Evolutionary conservation across 2,888 invertebrate species (phyloP).

Genomic region (Cataglyphis altisquamis): DNA sequence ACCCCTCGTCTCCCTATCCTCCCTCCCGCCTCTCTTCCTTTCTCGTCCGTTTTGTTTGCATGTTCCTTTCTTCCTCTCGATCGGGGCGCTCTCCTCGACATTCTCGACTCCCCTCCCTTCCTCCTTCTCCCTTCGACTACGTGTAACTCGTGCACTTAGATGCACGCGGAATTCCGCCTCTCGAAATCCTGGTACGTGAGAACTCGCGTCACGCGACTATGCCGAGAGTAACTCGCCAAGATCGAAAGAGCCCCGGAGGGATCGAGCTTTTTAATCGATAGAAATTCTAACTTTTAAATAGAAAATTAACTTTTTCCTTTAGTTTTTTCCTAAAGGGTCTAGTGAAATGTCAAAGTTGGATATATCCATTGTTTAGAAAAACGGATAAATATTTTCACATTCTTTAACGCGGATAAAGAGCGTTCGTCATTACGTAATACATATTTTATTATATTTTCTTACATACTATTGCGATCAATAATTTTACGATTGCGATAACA

Average conservation of each 20-base stretch:
- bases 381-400: not conserved
- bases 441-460: not conserved
- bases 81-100: constrained; percentile 2
- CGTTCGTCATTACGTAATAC: not conserved
- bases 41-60: constrained; percentile 52
- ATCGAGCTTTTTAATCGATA: constrained; percentile 3
- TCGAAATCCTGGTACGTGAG: constrained; percentile 77
- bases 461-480: not conserved
- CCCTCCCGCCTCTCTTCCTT: not conserved
- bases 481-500: not conserved
- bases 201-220: constrained; percentile 69
- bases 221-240: constrained; percentile 33
- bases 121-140: constrained; percentile 58
- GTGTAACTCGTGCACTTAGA: constrained; percentile 73
- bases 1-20: not conserved
- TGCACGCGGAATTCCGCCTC: constrained; percentile 80
- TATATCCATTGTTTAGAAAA: not conserved
- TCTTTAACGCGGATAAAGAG: not conserved
- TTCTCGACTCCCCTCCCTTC: constrained; percentile 24
- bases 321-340: not conserved
- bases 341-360: constrained; percentile 3
- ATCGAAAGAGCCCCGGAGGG: constrained; percentile 4
- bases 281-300: constrained; percentile 17
- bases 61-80: constrained; percentile 51
- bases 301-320: not conserved